Conservation (phyloP, 2,113 vertebrate genomes). For the Platichthys flesus region DNA sequence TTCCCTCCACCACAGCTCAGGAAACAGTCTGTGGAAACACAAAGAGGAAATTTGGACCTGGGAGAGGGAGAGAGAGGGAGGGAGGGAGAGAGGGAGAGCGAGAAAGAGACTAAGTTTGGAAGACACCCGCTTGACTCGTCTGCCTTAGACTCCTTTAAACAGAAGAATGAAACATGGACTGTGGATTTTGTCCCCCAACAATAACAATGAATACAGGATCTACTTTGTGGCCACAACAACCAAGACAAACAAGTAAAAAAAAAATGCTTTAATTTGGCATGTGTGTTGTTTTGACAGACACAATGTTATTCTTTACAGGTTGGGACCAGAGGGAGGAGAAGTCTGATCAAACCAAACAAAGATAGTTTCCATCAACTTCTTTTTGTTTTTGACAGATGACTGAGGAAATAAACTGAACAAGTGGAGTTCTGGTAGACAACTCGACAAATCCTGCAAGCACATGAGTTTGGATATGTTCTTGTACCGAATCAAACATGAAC, state of each 20-base stretch:
- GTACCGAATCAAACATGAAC: neutral
- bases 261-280: neutral
- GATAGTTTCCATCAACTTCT: neutral
- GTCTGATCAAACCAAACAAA: neutral
- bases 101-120: neutral
- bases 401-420: neutral
- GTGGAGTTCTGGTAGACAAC: neutral
- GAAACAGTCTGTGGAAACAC: slow-evolving; percentile 17
- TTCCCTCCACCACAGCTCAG: neutral
- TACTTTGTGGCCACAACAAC: neutral
- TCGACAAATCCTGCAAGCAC: neutral
- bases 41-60: slow-evolving; percentile 4
- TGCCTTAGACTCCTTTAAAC: neutral
- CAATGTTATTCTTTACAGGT: neutral
- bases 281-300: neutral
- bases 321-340: neutral
- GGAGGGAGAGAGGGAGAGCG: too few species aligned
- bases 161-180: neutral
- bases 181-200: neutral
- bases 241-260: neutral
- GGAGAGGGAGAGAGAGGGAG: too few species aligned
- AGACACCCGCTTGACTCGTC: neutral
- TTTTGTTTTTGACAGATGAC: neutral
- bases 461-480: neutral
- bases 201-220: neutral